Evolutionary conservation across 2,888 invertebrate genomes (phyloP).

Genomic region (Hemistola chrysoprasaria): DNA sequence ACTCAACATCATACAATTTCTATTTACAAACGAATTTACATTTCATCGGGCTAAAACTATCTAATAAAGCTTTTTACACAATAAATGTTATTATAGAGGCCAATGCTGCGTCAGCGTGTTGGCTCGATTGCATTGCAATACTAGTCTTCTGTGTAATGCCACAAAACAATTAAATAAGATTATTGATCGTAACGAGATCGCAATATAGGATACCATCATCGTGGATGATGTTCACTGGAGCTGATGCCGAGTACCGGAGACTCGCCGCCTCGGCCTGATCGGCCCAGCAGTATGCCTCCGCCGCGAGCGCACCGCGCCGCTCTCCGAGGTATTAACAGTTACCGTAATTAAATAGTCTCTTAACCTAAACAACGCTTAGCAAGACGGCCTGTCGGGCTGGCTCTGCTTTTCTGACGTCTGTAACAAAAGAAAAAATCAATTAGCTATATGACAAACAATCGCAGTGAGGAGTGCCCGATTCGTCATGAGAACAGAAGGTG

Average conservation of each 20-base stretch:
- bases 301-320: conserved; percentile 38
- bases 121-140: conserved; percentile 73
- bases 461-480: conserved; percentile 32
- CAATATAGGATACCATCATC: conserved; percentile 74
- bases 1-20: conserved; percentile 51
- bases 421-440: conserved; percentile 69
- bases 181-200: conserved; percentile 82
- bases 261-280: conserved; percentile 31
- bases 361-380: conserved; percentile 62
- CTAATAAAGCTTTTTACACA: conserved; percentile 80
- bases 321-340: conserved; percentile 65
- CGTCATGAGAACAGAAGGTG: conserved; percentile 45
- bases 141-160: conserved; percentile 78
- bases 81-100: conserved; percentile 71
- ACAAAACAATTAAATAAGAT: conserved; percentile 71
- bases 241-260: conserved; percentile 51
- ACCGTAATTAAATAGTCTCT: conserved; percentile 70
- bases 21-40: conserved; percentile 74
- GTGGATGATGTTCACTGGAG: conserved; percentile 71
- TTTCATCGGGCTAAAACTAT: conserved; percentile 66
- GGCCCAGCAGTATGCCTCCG: conserved; percentile 36
- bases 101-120: conserved; percentile 37
- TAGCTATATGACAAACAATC: conserved; percentile 29
- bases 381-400: conserved; percentile 82
- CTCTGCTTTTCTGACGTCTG: conserved; percentile 85